phyloP scores from a whole-genome alignment of 2,888 invertebrate genomes.

The Dryobotodes eremita region DNA sequence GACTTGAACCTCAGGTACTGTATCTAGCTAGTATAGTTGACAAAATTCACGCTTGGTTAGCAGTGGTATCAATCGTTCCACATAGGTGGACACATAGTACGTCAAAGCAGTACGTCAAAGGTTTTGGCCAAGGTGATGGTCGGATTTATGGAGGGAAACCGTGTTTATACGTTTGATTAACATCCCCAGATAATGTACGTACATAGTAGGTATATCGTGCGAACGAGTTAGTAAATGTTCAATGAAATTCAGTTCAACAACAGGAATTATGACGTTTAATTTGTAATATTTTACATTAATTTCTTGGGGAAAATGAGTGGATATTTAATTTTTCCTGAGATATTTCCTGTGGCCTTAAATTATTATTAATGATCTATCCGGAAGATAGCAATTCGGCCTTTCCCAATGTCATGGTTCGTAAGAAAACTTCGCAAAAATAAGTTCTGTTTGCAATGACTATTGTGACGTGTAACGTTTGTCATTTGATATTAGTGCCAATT shows the following conservation, averaged over 20 bases:
- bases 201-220: neutral
- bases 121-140: constrained; percentile 50
- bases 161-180: constrained; percentile 23
- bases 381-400: constrained; percentile 1
- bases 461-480: neutral
- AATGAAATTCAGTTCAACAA: neutral
- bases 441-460: neutral
- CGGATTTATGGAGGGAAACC: constrained; percentile 33
- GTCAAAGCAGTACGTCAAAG: constrained; percentile 48
- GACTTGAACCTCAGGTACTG: constrained; percentile 93
- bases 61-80: constrained; percentile 51
- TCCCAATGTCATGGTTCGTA: constrained; percentile 16
- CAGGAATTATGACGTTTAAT: neutral
- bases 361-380: constrained; percentile 12
- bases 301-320: constrained; percentile 30
- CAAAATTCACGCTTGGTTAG: constrained; percentile 57
- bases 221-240: neutral
- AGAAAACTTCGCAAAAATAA: neutral
- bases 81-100: constrained; percentile 34
- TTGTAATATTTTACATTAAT: neutral
- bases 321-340: constrained; percentile 22
- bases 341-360: constrained; percentile 44
- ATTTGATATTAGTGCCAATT: neutral
- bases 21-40: constrained; percentile 42
- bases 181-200: neutral